These are phyloP conservation scores for Melanotaenia maccullochi DNA, from an alignment of 2,797 vertebrate species.

Conservation along the genomic window DNA sequence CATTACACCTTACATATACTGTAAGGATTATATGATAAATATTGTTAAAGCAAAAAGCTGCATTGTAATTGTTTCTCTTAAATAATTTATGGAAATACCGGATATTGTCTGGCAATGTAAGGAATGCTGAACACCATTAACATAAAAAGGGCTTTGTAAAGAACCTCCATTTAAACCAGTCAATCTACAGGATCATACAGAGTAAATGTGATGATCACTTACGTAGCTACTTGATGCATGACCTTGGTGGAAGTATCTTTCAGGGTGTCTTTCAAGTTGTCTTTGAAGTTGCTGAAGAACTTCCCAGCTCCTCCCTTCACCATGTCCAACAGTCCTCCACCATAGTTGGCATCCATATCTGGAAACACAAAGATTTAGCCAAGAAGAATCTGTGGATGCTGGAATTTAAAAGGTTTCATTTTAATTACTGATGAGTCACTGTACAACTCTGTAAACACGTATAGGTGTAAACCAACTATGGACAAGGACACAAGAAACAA, in stretches of 20 bases:
- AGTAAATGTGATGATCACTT: slow-evolving; percentile 41
- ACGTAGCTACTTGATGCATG: slow-evolving; percentile 98
- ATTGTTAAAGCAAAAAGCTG: no score
- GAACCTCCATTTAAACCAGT: background rate
- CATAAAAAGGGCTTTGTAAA: background rate
- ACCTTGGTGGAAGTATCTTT: slow-evolving; percentile 99
- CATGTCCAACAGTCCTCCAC: slow-evolving; percentile 96
- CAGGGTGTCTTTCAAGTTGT: slow-evolving; percentile 98
- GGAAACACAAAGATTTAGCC: slow-evolving; percentile 80
- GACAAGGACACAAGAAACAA: slow-evolving; percentile 26
- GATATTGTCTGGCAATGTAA: no score
- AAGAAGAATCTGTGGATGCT: slow-evolving; percentile 38
- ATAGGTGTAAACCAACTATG: slow-evolving; percentile 32
- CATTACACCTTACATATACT: no score
- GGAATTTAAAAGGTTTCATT: slow-evolving; percentile 1
- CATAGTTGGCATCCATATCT: slow-evolving; percentile 95
- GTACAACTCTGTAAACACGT: background rate
- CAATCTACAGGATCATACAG: background rate
- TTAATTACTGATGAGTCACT: slow-evolving; percentile 31
- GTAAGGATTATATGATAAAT: no score
- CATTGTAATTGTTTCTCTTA: no score
- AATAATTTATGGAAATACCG: no score
- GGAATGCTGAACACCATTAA: no score
- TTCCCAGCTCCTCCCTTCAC: slow-evolving; percentile 98
- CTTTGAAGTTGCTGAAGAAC: slow-evolving; percentile 98